Evolutionary conservation across 2,888 invertebrate species (phyloP).

Genomic region (Operophtera brumata): DNA sequence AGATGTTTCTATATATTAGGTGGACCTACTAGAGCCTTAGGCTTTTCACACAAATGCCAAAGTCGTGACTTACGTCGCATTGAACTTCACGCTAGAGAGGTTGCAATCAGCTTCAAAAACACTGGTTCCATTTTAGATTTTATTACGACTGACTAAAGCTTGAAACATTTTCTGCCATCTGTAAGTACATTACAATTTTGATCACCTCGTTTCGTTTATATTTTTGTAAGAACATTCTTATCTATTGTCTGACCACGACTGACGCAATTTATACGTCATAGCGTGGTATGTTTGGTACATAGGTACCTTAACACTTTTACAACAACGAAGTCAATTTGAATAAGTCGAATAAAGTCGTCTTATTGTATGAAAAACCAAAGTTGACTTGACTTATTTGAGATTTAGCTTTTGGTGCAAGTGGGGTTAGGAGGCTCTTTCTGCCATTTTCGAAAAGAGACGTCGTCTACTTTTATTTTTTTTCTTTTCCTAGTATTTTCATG

Average conservation of each 20-base stretch:
- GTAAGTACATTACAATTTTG: conserved; percentile 16
- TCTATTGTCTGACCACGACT: conserved; percentile 34
- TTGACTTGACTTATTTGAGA: neutral
- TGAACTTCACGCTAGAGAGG: conserved; percentile 28
- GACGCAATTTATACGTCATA: conserved; percentile 21
- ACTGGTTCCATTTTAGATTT: conserved; percentile 2
- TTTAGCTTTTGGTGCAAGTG: neutral
- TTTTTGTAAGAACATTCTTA: conserved; percentile 22
- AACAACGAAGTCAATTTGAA: neutral
- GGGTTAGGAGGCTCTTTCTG: too few relatives aligned
- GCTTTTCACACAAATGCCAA: conserved; percentile 38
- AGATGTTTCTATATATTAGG: neutral
- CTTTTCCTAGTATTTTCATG: too few relatives aligned
- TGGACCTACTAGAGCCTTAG: neutral
- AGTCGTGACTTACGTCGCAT: conserved; percentile 46
- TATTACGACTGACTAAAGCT: conserved; percentile 7
- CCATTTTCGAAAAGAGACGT: too few relatives aligned
- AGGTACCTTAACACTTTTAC: neutral
- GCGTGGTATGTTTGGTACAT: conserved; percentile 13
- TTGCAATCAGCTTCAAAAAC: conserved; percentile 11
- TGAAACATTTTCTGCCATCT: neutral
- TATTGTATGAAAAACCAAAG: neutral
- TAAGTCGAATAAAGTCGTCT: neutral
- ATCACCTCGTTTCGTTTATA: conserved; percentile 28
- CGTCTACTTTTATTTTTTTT: too few relatives aligned